Evolutionary conservation across 2,113 vertebrate genomes (phyloP).

Genomic region (human): DNA sequence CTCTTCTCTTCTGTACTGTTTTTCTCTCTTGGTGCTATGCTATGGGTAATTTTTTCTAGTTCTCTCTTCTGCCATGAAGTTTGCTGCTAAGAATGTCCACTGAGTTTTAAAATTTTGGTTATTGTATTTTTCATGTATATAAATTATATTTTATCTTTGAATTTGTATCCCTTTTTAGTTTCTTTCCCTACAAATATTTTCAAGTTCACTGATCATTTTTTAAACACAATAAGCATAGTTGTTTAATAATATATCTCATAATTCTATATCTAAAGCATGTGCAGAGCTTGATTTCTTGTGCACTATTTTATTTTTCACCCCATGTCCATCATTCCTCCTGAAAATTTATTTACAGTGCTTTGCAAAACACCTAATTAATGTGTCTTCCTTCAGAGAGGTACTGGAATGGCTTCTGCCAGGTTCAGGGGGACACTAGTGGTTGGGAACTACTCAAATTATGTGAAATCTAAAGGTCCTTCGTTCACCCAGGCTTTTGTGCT

Average conservation of each 20-base stretch:
- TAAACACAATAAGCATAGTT: neutral
- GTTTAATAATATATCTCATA: neutral
- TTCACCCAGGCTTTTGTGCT: neutral
- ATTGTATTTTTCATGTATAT: neutral
- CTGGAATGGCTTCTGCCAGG: neutral
- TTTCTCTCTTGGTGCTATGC: neutral
- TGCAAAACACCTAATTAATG: neutral
- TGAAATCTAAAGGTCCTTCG: neutral
- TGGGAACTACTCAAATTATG: neutral
- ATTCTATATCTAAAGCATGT: neutral
- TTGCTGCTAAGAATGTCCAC: neutral
- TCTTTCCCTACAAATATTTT: neutral
- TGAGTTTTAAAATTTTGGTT: neutral
- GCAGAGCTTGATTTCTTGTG: neutral
- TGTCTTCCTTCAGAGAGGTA: neutral
- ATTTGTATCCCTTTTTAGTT: neutral
- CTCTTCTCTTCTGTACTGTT: neutral
- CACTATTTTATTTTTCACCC: neutral
- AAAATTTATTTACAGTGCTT: neutral
- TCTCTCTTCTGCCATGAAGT: neutral
- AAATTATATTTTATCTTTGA: conserved; percentile 12
- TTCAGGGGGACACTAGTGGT: neutral
- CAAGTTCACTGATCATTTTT: neutral
- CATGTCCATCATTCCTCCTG: neutral
- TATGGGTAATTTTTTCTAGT: neutral